Evolutionary conservation across 2,797 vertebrate species (phyloP), one percentile per base, ranked within the genome.

Genomic region (Gymnodraco acuticeps): DNA sequence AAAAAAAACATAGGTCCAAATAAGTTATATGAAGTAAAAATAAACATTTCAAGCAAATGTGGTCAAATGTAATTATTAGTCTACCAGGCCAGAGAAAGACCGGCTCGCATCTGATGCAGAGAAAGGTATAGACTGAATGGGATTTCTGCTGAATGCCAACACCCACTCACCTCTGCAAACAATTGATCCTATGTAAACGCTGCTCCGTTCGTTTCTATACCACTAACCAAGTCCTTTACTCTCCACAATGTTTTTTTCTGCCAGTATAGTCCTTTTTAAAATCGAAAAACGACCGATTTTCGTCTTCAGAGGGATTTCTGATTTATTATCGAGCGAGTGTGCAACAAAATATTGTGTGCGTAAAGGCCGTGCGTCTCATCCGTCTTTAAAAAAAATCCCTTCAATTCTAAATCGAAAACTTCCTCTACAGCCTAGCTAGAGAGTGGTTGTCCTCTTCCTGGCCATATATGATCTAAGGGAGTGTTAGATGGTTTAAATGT

Each of bases 401-500:
- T 63, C 66, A 78, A 79, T 81, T 85, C 58, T 59, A 77, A 56
- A 59, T 75, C 41, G 48, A 62, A 84, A 68, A 78, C 67, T 62
- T 70, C 74, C 85, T 78, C 56, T 52, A 54, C 42, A 76, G 52
- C 75, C 60, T 53, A 63, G 82, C 74, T 48, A 89, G 93, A 94
- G 94, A 92, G 91, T 93, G 94, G 90, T 89, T 92, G 92, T 93
- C 94, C 94, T 96, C 95, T 95, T 94, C 95, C 93, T 89, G 85
- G 94, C 92, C 94, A 95, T 95, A 96, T 96, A 96, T 97, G 96
- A 97, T 97, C 95, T 95, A 93, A 95, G 95, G 95, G 95, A 96
- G 95, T 95, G 95, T 96, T 96, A 91, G 96, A 96, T 97, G 96
- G 95, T 96, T 96, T 95, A 97, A 97, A 97, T 96, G 98, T 97